These are phyloP conservation scores for Tricholaema leucomelas DNA, from an alignment of 2,113 vertebrate genomes.

Conservation along the genomic window DNA sequence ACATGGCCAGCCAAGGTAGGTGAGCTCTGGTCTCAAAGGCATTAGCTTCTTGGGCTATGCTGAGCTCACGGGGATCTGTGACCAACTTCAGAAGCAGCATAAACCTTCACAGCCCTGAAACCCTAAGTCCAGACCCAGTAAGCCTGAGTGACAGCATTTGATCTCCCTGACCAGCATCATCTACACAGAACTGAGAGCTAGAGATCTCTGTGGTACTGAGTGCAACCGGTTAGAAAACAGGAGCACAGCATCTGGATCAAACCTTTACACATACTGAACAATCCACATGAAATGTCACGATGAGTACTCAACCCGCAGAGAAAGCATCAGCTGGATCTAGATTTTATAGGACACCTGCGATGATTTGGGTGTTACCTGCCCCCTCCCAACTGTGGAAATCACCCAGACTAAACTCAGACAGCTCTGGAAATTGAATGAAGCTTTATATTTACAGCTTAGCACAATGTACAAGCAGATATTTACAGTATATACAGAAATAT, in stretches of 20 bases:
- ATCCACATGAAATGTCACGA: not conserved
- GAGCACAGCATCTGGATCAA: not conserved
- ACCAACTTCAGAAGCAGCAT: not conserved
- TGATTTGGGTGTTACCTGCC: too few species aligned
- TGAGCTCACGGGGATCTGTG: too few species aligned
- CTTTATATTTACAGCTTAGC: too few species aligned
- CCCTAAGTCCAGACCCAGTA: not conserved
- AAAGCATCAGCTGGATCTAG: not conserved
- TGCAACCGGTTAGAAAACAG: not conserved
- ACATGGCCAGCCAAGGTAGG: accelerated
- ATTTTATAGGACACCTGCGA: not conserved
- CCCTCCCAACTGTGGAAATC: too few species aligned
- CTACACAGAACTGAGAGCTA: not conserved
- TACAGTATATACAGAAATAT: too few species aligned
- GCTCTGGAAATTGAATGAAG: too few species aligned
- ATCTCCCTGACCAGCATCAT: not conserved
- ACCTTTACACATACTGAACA: not conserved
- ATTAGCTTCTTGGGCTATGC: not conserved
- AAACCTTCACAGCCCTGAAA: not conserved
- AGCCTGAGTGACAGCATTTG: not conserved
- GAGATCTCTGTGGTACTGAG: not conserved
- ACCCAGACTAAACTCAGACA: too few species aligned
- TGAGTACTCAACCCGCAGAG: not conserved
- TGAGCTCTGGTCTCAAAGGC: not conserved
- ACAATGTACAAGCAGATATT: too few species aligned